Evolutionary conservation across 92 coral and sea anemone species (phyloP), one percentile per base, ranked within the genome.

Genomic region (Muricea muricata): DNA sequence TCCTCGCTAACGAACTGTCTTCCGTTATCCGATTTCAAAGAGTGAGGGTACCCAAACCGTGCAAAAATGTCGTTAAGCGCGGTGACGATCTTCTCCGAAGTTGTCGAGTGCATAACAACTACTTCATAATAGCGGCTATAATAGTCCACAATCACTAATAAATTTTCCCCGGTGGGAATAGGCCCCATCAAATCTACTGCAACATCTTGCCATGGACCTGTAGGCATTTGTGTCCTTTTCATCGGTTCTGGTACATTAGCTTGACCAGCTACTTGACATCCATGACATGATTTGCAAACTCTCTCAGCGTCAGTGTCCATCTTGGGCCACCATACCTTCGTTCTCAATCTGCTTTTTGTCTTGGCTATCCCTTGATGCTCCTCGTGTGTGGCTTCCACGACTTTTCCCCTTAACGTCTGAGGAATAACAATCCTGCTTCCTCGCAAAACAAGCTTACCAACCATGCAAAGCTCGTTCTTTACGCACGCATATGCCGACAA

Each of bases 271-370:
- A 68, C 46, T 70, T 90, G 93, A 75, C 93, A 87, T 35, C 88
- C 90, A 42, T 66, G 86, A 67, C 92, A 89, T 1, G 83, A 56
- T 82, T 81, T 85, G 82, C 92, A 89, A 32, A 79, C 55, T 67
- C 40, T 75, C 69, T 90, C 89, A n/a, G n/a, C n/a, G n/a, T n/a
- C n/a, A n/a, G n/a, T n/a, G n/a, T n/a, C n/a, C n/a, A n/a, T n/a
- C 69, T 80, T 73, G 41, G 93, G 91, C 89, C 90, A 88, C 89
- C 91, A 91, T n/a, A 84, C 94, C 40, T 91, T 91, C 25, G 87
- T 73, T 57, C 90, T 32, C 31, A 86, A 55, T 11, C 90, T 42
- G 4, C 74, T 76, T 83, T 74, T 91, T 65, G 65, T 91, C 80
- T 77, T 77, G 9, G 87, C 86, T 2, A 86, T 81, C 0, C 93